Base-by-base conservation (phyloP, 53 echinoderm and acorn worm species). In the Zoroaster sp. region DNA sequence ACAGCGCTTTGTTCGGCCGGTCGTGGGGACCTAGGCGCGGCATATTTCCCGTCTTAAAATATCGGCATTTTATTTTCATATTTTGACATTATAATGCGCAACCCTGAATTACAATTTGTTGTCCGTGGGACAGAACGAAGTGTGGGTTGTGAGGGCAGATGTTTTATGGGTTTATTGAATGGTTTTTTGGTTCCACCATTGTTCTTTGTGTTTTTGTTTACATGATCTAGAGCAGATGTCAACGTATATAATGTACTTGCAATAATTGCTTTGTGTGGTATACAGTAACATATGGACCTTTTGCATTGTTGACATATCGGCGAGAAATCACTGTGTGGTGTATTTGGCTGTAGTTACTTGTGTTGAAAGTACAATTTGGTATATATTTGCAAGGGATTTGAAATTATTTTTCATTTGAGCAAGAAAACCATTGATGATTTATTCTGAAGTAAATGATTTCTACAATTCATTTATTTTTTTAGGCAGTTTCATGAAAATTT, bases 1-100 rank as follows among this genome's bases (percentile, higher is more conserved):
- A 71, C 85, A 70, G 47, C 40, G 85, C 85, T 85, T 85, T 85
- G 85, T 85, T 85, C 85, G 85, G 49, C 20, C 10, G 47, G 47
- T 21, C 17, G 74, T 23, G 17, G 70, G 85, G 63, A 11, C 63
- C 21, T 69, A 47, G 51, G 85, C 71, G 85, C 70, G 69, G 71
- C 51, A 49, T 46, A 69, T 85, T 46, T 66, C 32, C 83, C 78
- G 21, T 78, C 40, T 42, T 25, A 12, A 40, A 47, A 69, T n/a
- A 66, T 28, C 20, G 3, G 40, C 52, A 83, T 43, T 41, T 67
- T 42, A 46, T 43, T 44, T 35, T 59, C n/a, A 53, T 23, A 20
- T 75, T 74, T 43, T 74, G 7, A 47, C 18, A 34, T 47, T 32
- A 15, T 5, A 45, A 14, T 12, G 9, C 31, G 34, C 28, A 18